Base-by-base conservation (phyloP, 1,140 invertebrate genomes). In the Bombus waltoni region DNA sequence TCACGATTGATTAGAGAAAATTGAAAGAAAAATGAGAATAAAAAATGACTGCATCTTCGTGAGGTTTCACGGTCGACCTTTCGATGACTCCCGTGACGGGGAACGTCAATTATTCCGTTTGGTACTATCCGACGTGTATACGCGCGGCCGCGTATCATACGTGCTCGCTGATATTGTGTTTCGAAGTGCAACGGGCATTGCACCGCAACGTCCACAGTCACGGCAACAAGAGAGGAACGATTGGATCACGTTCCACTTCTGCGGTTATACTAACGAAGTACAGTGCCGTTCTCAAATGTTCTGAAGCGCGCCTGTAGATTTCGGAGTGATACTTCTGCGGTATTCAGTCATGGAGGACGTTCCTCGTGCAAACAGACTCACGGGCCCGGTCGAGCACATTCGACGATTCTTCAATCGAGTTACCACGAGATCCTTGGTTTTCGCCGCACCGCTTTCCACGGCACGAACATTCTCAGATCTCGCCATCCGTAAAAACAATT, bases 231-330 rank as follows among this genome's bases (percentile, higher is more conserved):
- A 87, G 82, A 87, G 70, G 82, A 76, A 88, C 82, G 86, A 89
- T 90, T 89, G 88, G 86, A 90, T 90, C 89, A 90, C 89, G 88
- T 90, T 90, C 86, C 81, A 87, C 59, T 87, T 75, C 86, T 85
- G 88, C 79, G 89, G 89, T 90, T 87, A 79, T 82, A 85, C 89
- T 89, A 90, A 89, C 88, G 81, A 90, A 90, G 85, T 78, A 85
- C 76, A 68, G 85, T 81, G 84, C 77, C 75, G 62, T 89, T 86
- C 76, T 75, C 84, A 74, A 83, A 83, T 80, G 75, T 85, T 87
- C 73, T 18, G 57, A 74, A 79, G 62, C 62, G 40, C 47, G 79
- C 18, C 82, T 59, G 66, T 72, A 76, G 85, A 53, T 87, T 76
- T 75, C 65, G 38, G 42, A 88, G 62, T 59, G 73, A 59, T 40